phyloP scores from a whole-genome alignment of 2,797 vertebrate genomes.

The Eleutherodactylus coqui region DNA sequence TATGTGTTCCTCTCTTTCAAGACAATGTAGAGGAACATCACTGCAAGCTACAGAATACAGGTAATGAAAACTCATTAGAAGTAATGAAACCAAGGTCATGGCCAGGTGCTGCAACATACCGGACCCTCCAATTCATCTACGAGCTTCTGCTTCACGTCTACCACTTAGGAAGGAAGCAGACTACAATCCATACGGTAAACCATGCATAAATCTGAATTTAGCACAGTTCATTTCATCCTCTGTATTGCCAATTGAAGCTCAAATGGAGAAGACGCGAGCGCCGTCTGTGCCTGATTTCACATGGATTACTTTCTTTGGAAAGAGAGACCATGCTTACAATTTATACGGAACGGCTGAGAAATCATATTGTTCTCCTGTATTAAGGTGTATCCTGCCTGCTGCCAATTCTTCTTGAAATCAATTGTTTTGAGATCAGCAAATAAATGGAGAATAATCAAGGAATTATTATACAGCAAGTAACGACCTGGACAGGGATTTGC shows the following conservation, averaged over 20 bases:
- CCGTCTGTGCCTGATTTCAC: slow-evolving; percentile 20
- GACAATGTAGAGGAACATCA: neutral
- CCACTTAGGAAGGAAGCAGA: slow-evolving; percentile 13
- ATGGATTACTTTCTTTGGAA: slow-evolving; percentile 18
- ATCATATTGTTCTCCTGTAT: neutral
- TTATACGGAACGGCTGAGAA: neutral
- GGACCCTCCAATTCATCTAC: neutral
- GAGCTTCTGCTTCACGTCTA: slow-evolving; percentile 19
- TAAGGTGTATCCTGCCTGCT: slow-evolving; percentile 17
- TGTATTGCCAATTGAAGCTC: slow-evolving; percentile 50
- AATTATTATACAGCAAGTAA: neutral
- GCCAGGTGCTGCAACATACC: neutral
- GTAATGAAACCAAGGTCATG: neutral
- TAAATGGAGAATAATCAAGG: neutral
- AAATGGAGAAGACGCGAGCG: slow-evolving; percentile 44
- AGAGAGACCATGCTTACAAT: neutral
- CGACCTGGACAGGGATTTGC: neutral
- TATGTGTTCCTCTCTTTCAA: too few species aligned
- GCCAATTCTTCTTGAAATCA: slow-evolving; percentile 31
- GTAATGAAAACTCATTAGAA: slow-evolving; percentile 18
- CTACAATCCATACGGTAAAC: slow-evolving; percentile 24
- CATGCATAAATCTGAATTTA: slow-evolving; percentile 53
- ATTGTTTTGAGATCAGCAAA: neutral
- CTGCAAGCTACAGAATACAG: neutral
- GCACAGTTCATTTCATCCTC: slow-evolving; percentile 43